Percentiles rank a stretch among this genome's conserved stretches.
phyloP scores from a whole-genome alignment of 2,888 invertebrate genomes.

The Limnephilus auricula region DNA sequence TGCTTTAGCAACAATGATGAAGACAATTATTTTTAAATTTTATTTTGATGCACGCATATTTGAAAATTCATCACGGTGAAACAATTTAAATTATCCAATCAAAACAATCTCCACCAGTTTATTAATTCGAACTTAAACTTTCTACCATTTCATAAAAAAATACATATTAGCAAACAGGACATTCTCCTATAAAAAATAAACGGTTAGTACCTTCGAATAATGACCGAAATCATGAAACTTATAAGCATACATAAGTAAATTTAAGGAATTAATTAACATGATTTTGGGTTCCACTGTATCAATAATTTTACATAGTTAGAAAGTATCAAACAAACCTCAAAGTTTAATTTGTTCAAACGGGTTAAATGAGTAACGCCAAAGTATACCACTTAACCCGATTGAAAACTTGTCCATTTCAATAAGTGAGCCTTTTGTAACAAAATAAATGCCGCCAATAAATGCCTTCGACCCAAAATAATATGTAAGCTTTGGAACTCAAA shows the following conservation, averaged over 20 bases:
- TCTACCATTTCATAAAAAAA: too few relatives aligned
- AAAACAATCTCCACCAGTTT: too few relatives aligned
- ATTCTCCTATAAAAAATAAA: too few relatives aligned
- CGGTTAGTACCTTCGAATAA: neutral
- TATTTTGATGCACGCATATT: too few relatives aligned
- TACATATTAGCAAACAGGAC: too few relatives aligned
- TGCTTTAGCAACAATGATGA: too few relatives aligned
- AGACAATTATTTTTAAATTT: too few relatives aligned
- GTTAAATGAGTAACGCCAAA: neutral
- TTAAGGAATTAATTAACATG: neutral
- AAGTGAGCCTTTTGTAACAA: neutral
- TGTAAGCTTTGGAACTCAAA: neutral
- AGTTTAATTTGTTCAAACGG: neutral
- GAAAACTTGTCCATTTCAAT: neutral
- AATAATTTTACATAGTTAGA: neutral
- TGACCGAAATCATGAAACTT: neutral
- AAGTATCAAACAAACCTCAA: neutral
- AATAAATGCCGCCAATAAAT: neutral
- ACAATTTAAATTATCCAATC: too few relatives aligned
- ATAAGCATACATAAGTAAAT: too few relatives aligned
- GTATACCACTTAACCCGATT: neutral
- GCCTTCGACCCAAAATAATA: neutral
- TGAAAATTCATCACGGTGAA: too few relatives aligned
- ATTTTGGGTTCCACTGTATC: neutral
- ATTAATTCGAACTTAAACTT: too few relatives aligned